Conservation (phyloP, 2,113 vertebrate genomes). For the Equus quagga region DNA sequence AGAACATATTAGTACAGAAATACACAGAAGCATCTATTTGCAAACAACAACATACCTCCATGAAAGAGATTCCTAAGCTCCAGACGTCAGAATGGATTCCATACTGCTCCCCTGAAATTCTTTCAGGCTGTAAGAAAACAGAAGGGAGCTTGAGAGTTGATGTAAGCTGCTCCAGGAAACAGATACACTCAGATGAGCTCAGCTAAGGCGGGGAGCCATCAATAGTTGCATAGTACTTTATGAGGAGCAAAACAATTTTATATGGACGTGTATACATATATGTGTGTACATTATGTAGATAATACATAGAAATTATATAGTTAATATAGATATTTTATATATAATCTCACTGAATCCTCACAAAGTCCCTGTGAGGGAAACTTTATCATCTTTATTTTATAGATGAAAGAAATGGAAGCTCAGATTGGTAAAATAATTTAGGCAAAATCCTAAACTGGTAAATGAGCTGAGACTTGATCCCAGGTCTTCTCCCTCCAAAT, state of each 20-base stretch:
- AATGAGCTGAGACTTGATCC: neutral
- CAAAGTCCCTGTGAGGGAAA: neutral
- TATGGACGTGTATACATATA: neutral
- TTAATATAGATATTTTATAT: neutral
- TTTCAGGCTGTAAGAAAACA: slow-evolving; percentile 92
- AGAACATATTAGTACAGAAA: neutral
- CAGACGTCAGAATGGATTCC: slow-evolving; percentile 99
- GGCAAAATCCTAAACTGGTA: neutral
- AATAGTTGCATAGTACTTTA: neutral
- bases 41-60: slow-evolving; percentile 92
- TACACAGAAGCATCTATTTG: fast-evolving
- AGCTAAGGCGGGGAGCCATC: neutral
- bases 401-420: neutral
- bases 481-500: neutral
- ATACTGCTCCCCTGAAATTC: slow-evolving; percentile 98
- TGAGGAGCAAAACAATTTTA: neutral
- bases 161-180: neutral
- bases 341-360: neutral
- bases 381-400: neutral
- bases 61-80: slow-evolving; percentile 99
- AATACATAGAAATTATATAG: neutral
- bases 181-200: fast-evolving
- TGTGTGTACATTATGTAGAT: neutral
- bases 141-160: slow-evolving; percentile 52
- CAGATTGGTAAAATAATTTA: neutral